Base-by-base conservation (phyloP, 2,888 invertebrate genomes). In the Rhingia rostrata region DNA sequence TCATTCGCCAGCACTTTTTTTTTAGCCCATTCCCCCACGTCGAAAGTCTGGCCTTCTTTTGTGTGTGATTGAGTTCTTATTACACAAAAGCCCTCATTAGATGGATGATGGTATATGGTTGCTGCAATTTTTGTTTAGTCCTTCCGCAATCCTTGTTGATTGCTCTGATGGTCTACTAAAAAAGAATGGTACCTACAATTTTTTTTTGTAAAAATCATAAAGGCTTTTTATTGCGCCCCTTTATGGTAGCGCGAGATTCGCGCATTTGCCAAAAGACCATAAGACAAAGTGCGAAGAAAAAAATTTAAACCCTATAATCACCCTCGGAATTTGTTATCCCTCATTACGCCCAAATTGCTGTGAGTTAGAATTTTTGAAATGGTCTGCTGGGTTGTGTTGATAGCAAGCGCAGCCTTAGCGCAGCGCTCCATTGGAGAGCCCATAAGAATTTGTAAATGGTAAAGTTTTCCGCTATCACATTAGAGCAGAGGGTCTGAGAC, bases 261-360 rank as follows among this genome's bases (percentile, higher is more conserved):
- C 22, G 22, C 22, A 22, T 22, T 49, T 51, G 35, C 10, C 51
- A 74, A 74, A 63, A 69, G 35, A 33, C 14, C 49, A 64, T 49
- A 60, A 41, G 53, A 70, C 63, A 75, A 64, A 64, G 69, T 61
- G 63, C n/a, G 56, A 75, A 53, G 39, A 61, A 61, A 67, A 66
- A 72, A 77, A 54, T 73, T 78, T 66, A 63, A 78, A 67, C 61
- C 67, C 72, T 70, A 67, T 83, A 83, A 83, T 83, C 61, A 67
- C 67, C 56, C 54, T 67, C 66, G 51, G 63, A 83, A 83, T 83
- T 83, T 78, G 78, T 78, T 83, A 78, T 78, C 83, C 83, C 83
- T 83, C 83, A 83, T 83, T 83, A 83, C 78, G 73, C 51, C 56
- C 61, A 78, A 83, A 78, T 78, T 78, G 72, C 39, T 73, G 73